A percentile compares a stretch with the other conserved stretches of the same genome.
Conservation (phyloP, 2,888 invertebrate genomes). For the Lepidonotus clava region DNA sequence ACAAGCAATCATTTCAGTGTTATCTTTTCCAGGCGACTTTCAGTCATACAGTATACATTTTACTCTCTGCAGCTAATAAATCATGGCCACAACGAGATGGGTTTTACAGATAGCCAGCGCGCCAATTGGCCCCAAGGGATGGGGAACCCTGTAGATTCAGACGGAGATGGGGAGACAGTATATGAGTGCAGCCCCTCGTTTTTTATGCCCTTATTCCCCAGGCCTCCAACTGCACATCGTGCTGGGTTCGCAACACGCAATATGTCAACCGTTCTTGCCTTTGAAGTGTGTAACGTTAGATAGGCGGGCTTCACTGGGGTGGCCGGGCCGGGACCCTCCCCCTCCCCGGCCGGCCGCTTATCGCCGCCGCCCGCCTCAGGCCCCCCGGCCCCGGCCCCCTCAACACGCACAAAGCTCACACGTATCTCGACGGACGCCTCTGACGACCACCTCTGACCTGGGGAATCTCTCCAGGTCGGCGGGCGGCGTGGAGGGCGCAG, state of each 20-base stretch:
- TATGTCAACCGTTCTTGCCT: neutral
- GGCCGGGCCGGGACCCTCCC: no score
- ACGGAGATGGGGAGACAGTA: neutral
- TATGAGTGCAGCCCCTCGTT: neutral
- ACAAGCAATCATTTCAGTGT: neutral
- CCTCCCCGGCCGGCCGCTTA: neutral
- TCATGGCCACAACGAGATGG: slow-evolving; percentile 12
- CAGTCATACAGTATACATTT: neutral
- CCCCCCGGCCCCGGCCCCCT: no score
- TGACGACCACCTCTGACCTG: neutral
- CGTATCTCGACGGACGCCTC: neutral
- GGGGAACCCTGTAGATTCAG: no score
- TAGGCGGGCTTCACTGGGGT: neutral
- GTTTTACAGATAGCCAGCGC: neutral
- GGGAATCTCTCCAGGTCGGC: neutral
- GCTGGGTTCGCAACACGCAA: neutral
- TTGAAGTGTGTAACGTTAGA: slow-evolving; percentile 23
- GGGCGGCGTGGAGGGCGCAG: neutral
- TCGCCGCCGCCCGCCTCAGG: neutral
- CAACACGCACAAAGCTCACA: neutral
- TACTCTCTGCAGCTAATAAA: neutral
- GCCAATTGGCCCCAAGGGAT: neutral
- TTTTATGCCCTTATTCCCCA: neutral
- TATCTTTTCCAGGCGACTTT: neutral
- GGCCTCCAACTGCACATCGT: neutral